Evolutionary conservation across 2,797 vertebrate species (phyloP), one percentile per base, ranked within the genome.

Genomic region (Esox lucius): DNA sequence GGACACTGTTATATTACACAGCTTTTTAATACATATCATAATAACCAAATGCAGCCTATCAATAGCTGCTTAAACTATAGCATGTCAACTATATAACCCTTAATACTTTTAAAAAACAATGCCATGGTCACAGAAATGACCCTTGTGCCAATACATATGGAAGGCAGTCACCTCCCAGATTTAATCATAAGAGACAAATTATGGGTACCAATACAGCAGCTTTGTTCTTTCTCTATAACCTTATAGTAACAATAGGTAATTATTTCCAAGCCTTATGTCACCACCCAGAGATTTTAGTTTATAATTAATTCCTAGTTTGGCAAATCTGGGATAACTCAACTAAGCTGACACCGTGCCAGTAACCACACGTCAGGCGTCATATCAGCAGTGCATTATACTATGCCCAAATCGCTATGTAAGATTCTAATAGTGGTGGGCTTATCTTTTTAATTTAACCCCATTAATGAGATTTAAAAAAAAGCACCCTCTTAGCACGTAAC

Each of bases 391-490:
- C 1, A 62, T n/a, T 22, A 72, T 79, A 73, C 80, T 26, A 73
- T 35, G 73, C 73, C 64, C 22, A 22, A 48, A 68, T 68, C 35
- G 22, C 35, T 68, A 68, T 46, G 42, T 77, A 64, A 77, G 56
- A 16, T 46, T 46, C 22, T 31, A 51, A 49, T 49, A 24, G 16
- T 51, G 48, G 12, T 49, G 48, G 67, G 69, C 84, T 89, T 83
- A 87, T 86, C 78, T 80, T 15, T 85, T 83, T 79, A 80, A 84
- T 81, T 90, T 85, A 87, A 79, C 78, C 42, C 69, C 65, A 0
- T 77, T 86, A 79, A 85, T 88, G 84, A 83, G 71, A 87, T 84
- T n/a, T n/a, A n/a, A 78, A 84, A 88, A 86, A 81, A 73, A 33
- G 75, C 62, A 71, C 82, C 84, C 83, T 77, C 84, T 85, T 82